Evolutionary conservation across 2,797 vertebrate species (phyloP), one percentile per base, ranked within the genome.

Genomic region (Hoplostethus mediterraneus): DNA sequence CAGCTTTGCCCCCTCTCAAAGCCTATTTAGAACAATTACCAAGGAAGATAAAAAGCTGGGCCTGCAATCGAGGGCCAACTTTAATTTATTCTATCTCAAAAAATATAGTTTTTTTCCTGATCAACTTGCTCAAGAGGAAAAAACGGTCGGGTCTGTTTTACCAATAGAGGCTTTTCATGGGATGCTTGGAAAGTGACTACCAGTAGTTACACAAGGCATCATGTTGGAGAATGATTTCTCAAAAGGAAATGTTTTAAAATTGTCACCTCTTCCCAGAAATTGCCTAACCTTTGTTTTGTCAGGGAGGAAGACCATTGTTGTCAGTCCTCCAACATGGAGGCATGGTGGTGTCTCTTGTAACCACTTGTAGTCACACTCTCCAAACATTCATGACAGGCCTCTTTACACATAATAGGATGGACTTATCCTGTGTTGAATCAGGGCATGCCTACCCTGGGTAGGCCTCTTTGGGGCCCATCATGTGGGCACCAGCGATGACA

Each of bases 21-120:
- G 1, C 12, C 42, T 16, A 3, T 71, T 74, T 54, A 60, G 17
- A 67, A 12, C 11, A 25, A 28, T 42, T 53, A 33, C 53, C 54
- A 31, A 57, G 10, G 33, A 3, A 75, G 68, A 69, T 75, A 55
- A 70, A 70, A 47, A 45, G 9, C 14, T 47, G 60, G 17, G 54
- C 31, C 42, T 9, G 3, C 6, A 31, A 5, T 36, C 48, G 11
- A 51, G 36, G 59, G 10, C 1, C 25, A 0, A 5, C 33, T 11
- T 45, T 49, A 12, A 72, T 71, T 66, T 68, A 21, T 58, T 28
- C 16, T 21, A 33, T 71, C 56, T 67, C 2, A 4, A 25, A 60
- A 53, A 63, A 52, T 28, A 28, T 28, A n/a, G 48, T 13, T 66
- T 72, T 60, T 36, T 2, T 0, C 72, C 17, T 51, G 30, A 57